A percentile compares a stretch with the other conserved stretches of the same genome.
Evolutionary conservation across 1,140 invertebrate genomes (phyloP).

Genomic region (Hycleus cichorii): DNA sequence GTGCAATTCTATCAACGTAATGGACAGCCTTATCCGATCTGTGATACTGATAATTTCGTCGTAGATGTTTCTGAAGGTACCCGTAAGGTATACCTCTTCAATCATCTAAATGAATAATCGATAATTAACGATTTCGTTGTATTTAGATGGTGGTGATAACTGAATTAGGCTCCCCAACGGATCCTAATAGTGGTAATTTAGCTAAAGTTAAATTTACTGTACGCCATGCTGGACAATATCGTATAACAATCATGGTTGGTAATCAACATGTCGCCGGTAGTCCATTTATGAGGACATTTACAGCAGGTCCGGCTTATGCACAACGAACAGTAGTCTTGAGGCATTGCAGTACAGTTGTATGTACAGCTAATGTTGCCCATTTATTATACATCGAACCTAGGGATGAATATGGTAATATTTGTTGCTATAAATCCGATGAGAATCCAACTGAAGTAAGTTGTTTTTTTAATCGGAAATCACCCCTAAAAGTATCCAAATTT

Average conservation of each 20-base stretch:
- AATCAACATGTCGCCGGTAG: slow-evolving; percentile 53
- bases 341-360: slow-evolving; percentile 80
- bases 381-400: slow-evolving; percentile 78
- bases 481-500: slow-evolving; percentile 4
- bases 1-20: slow-evolving; percentile 88
- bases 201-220: slow-evolving; percentile 87
- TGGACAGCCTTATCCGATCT: slow-evolving; percentile 85
- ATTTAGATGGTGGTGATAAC: slow-evolving; percentile 62
- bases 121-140: not conserved
- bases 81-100: slow-evolving; percentile 55
- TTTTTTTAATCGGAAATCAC: not conserved
- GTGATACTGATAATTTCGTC: slow-evolving; percentile 79
- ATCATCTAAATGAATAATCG: not conserved
- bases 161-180: slow-evolving; percentile 77
- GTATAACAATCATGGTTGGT: slow-evolving; percentile 76
- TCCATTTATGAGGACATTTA: slow-evolving; percentile 54
- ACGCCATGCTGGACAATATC: slow-evolving; percentile 79
- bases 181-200: slow-evolving; percentile 73
- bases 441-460: slow-evolving; percentile 56
- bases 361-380: slow-evolving; percentile 68
- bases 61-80: slow-evolving; percentile 79
- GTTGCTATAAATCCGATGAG: slow-evolving; percentile 54
- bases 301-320: slow-evolving; percentile 71
- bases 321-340: slow-evolving; percentile 76
- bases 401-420: slow-evolving; percentile 84